Conservation (phyloP, 2,888 invertebrate genomes). For the Drosophila planitibia region DNA sequence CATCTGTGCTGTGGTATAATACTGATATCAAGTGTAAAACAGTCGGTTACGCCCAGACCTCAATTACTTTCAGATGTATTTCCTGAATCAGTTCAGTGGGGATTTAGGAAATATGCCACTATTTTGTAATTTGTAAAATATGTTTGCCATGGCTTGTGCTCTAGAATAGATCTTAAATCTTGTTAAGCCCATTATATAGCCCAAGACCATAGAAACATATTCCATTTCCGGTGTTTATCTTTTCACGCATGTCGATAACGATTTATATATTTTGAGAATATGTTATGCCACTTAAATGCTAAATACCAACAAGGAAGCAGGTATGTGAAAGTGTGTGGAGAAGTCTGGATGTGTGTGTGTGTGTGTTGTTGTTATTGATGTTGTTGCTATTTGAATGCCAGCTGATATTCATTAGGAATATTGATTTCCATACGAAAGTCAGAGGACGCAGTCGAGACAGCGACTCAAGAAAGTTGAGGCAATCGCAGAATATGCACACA, state of each 20-base stretch:
- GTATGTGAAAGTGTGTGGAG: background rate
- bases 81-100: no score
- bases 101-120: background rate
- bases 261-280: conserved; percentile 56
- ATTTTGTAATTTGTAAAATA: background rate
- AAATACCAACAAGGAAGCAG: background rate
- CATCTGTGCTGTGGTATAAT: no score
- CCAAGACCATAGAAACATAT: background rate
- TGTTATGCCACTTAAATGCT: conserved; percentile 42
- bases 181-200: no score
- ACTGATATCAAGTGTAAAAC: no score
- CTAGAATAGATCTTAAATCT: background rate
- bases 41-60: no score
- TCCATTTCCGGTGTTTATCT: background rate
- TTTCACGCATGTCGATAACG: conserved; percentile 24
- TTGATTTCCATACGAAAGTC: conserved; percentile 73
- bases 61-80: no score
- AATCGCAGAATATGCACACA: conserved; percentile 38
- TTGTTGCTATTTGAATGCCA: conserved; percentile 29
- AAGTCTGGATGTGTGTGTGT: background rate
- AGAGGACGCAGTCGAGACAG: conserved; percentile 19
- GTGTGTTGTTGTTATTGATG: background rate
- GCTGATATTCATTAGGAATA: conserved; percentile 77
- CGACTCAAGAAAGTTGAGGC: conserved; percentile 25
- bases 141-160: background rate